phyloP scores from a whole-genome alignment of 2,113 vertebrate species.

The Spea bombifrons region DNA sequence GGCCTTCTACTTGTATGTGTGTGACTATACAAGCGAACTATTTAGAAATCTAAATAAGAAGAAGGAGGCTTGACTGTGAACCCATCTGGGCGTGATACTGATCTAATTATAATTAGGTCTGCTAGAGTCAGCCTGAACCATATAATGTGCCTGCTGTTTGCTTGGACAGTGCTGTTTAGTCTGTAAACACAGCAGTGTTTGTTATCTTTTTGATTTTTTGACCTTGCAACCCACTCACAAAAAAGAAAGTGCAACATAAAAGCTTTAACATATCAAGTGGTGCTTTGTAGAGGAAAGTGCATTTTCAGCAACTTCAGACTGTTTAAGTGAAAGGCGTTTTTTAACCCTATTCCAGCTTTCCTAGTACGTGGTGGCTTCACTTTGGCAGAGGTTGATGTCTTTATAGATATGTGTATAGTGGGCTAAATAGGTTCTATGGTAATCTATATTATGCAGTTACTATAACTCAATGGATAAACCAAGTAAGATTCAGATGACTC shows the following conservation, averaged over 20 bases:
- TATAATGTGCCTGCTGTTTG: constrained; percentile 3
- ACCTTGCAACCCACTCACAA: constrained; percentile 21
- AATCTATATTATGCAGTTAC: too few species aligned
- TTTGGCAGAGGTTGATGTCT: background rate
- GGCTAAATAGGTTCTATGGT: too few species aligned
- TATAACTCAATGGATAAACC: too few species aligned
- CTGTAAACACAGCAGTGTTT: constrained; percentile 12
- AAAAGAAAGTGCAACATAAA: constrained; percentile 30
- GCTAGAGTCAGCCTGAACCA: background rate
- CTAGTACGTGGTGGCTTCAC: background rate
- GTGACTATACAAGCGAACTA: background rate
- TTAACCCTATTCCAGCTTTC: background rate
- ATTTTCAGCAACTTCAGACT: background rate
- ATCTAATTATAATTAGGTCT: constrained; percentile 26
- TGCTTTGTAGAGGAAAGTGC: constrained; percentile 4
- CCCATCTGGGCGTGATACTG: background rate
- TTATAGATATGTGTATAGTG: background rate
- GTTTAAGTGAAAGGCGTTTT: background rate
- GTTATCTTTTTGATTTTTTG: constrained; percentile 27
- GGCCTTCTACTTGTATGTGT: background rate
- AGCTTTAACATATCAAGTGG: constrained; percentile 13
- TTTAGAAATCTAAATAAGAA: background rate
- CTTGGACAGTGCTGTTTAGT: constrained; percentile 30
- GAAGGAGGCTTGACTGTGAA: background rate
- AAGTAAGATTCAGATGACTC: too few species aligned